Evolutionary conservation across 2,113 vertebrate genomes (phyloP).

Genomic region (Lophotis ruficrista): DNA sequence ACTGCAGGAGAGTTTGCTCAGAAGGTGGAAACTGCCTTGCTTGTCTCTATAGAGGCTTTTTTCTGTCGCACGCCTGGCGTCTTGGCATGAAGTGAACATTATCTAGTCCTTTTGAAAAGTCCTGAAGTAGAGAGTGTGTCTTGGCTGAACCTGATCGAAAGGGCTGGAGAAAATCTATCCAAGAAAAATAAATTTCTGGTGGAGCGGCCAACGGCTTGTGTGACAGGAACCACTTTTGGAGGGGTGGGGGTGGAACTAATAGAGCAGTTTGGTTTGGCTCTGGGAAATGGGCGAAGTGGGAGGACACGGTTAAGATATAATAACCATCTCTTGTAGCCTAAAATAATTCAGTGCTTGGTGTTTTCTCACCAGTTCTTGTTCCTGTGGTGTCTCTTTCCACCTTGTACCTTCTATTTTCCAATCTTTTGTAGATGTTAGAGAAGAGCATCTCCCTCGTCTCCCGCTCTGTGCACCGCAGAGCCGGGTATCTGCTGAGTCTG

Average conservation of each 20-base stretch:
- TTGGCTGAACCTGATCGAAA: conserved; percentile 28
- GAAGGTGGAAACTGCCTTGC: background rate
- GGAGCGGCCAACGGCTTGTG: background rate
- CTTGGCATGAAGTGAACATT: background rate
- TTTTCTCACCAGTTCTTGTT: background rate
- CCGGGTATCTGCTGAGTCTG: rapidly evolving
- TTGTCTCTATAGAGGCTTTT: background rate
- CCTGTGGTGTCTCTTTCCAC: background rate
- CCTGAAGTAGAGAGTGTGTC: background rate
- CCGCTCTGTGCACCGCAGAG: rapidly evolving
- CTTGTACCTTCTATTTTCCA: background rate
- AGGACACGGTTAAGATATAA: background rate
- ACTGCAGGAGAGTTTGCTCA: background rate
- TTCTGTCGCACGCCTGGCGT: background rate
- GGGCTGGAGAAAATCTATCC: background rate
- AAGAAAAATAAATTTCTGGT: conserved; percentile 19
- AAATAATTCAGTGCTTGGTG: background rate
- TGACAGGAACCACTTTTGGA: background rate
- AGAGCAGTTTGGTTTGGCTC: background rate
- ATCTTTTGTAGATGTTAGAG: background rate
- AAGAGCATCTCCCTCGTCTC: background rate
- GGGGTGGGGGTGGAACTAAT: background rate
- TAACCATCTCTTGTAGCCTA: background rate
- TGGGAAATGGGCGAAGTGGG: background rate
- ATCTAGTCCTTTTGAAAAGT: background rate